Evolutionary conservation across 2,888 invertebrate species (phyloP), one percentile per base, ranked within the genome.

Genomic region (Diarsia brunnea): DNA sequence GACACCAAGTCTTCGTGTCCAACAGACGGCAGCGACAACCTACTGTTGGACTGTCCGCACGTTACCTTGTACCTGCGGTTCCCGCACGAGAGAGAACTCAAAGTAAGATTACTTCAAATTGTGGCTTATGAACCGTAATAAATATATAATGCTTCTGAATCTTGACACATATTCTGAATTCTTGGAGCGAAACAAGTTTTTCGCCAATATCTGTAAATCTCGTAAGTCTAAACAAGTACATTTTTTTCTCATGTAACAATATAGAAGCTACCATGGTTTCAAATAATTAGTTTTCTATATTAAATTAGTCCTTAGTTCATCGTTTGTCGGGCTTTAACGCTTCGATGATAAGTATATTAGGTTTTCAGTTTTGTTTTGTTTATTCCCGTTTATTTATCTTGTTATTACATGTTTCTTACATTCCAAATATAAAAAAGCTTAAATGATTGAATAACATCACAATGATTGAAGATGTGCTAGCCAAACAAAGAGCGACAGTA

Each of bases 51-150:
- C 91, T 97, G 97, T 85, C 97, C 98, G 0, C 97, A 97, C 73
- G 97, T 97, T 74, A 97, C 98, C 0, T 93, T 98, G 4, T 98
- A 98, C 91, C 95, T 98, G 87, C 97, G 98, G 78, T 98, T 98
- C 96, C 97, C 97, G 89, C 97, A 97, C 76, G 95, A 97, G 69
- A 96, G 97, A 89, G 97, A 98, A 91, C 97, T 98, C 0, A 97
- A 97, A 93, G 97, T 97, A 91, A 88, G 85, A 71, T 10, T 14
- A 51, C 14, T 47, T 24, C 16, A 12, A 21, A 27, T 43, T 43
- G 11, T 38, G 24, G 14, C 10, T 21, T 38, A 69, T 53, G 27
- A 10, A 51, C 51, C 21, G n/a, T 38, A 38, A 38, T 38, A 8
- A 38, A 38, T 7, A 38, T n/a, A 14, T 16, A 63, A n/a, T 16